A percentile compares a stretch with the other conserved stretches of the same genome.
Evolutionary conservation across 2,797 vertebrate genomes (phyloP).

Genomic region (Picus viridis): DNA sequence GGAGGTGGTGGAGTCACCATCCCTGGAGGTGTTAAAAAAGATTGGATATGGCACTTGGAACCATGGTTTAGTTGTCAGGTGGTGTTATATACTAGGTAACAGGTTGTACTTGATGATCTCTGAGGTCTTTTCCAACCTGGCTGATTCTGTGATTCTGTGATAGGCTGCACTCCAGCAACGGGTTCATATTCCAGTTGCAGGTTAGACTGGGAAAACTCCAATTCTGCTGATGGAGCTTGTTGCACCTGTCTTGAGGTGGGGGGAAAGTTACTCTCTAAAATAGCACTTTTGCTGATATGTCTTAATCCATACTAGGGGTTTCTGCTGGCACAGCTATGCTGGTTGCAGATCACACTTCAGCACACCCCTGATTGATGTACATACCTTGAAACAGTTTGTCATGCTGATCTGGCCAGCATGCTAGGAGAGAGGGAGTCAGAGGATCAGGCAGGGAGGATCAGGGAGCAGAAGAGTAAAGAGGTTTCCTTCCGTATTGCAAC

Average conservation of each 20-base stretch:
- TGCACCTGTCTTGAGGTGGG: neutral
- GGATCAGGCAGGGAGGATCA: neutral
- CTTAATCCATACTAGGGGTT: conserved; percentile 21
- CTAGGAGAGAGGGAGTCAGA: neutral
- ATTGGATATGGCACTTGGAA: too few species aligned
- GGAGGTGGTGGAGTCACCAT: too few species aligned
- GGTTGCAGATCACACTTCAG: conserved; percentile 53
- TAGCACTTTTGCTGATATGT: conserved; percentile 35
- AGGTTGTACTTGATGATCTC: too few species aligned
- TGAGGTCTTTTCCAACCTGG: too few species aligned
- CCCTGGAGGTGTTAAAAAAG: too few species aligned
- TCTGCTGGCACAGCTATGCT: conserved; percentile 53
- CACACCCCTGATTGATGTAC: conserved; percentile 39
- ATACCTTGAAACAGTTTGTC: conserved; percentile 7
- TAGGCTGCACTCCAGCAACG: neutral
- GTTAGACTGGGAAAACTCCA: neutral
- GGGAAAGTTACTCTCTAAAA: neutral
- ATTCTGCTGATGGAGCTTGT: conserved; percentile 5
- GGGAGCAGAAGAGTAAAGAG: neutral
- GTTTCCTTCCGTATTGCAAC: neutral
- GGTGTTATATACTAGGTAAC: too few species aligned
- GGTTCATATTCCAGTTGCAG: neutral
- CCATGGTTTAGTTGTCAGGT: too few species aligned
- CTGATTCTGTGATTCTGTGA: neutral
- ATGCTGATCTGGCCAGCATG: neutral